Conservation (phyloP, 2,113 vertebrate genomes). For the Lamprologus speciosus region DNA sequence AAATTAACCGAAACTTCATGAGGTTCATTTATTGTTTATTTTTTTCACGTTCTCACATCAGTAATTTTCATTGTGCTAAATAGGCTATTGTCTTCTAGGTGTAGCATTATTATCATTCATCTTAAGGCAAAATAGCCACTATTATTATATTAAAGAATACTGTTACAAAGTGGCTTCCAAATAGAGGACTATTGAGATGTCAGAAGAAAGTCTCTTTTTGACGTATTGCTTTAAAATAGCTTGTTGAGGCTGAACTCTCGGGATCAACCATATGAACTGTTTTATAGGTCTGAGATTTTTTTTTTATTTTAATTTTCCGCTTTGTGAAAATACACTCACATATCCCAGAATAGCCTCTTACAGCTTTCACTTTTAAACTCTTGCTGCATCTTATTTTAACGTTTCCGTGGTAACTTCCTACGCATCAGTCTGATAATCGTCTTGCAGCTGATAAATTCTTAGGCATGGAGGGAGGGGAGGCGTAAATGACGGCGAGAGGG, state of each 20-base stretch:
- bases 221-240: neutral
- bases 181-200: neutral
- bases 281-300: neutral
- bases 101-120: neutral
- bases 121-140: neutral
- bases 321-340: neutral
- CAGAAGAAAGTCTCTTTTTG: neutral
- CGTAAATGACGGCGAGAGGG: neutral
- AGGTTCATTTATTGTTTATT: neutral
- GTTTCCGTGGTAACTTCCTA: neutral
- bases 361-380: neutral
- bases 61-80: neutral
- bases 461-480: neutral
- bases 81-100: neutral
- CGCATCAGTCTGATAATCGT: neutral
- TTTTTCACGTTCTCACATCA: neutral
- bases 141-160: neutral
- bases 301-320: neutral
- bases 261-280: neutral
- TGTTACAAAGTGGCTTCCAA: accelerated
- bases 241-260: neutral
- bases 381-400: neutral
- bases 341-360: neutral
- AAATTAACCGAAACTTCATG: neutral
- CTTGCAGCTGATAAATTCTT: neutral